These are phyloP conservation scores for Misgurnus anguillicaudatus DNA, from an alignment of 2,113 vertebrate genomes.

Conservation along the genomic window DNA sequence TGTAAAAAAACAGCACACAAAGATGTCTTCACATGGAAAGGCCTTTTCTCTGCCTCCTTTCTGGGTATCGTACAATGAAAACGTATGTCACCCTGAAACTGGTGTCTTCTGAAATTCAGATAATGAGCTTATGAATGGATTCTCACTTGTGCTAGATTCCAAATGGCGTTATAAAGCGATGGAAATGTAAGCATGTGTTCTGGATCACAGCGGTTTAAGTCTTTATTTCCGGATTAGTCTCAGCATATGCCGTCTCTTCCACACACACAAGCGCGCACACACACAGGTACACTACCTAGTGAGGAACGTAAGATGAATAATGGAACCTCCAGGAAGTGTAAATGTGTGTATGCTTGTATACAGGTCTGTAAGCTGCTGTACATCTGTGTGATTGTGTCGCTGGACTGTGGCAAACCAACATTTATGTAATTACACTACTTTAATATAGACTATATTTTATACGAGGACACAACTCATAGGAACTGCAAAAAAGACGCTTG, in stretches of 20 bases:
- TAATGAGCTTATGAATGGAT: constrained; percentile 10
- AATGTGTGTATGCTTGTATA: constrained; percentile 38
- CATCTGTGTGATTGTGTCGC: constrained; percentile 60
- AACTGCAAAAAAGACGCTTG: constrained; percentile 79
- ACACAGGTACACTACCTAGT: constrained; percentile 46
- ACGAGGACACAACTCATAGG: constrained; percentile 77
- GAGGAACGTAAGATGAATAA: constrained; percentile 67
- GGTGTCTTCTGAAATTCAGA: neutral
- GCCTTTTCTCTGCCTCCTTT: constrained; percentile 10
- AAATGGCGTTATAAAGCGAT: constrained; percentile 29
- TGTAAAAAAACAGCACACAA: neutral
- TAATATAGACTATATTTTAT: constrained; percentile 75
- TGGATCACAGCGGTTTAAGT: constrained; percentile 40
- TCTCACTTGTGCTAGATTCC: constrained; percentile 39
- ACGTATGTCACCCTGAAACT: constrained; percentile 25
- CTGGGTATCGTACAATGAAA: neutral
- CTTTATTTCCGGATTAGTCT: constrained; percentile 42
- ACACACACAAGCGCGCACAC: constrained; percentile 13
- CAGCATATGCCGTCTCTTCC: constrained; percentile 11
- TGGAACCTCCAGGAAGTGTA: constrained; percentile 40
- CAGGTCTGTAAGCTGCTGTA: constrained; percentile 39
- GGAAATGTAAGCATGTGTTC: constrained; percentile 35
- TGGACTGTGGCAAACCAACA: constrained; percentile 68
- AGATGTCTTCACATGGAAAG: constrained; percentile 10
- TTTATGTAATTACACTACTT: constrained; percentile 68